A percentile compares a stretch with the other conserved stretches of the same genome.
Conservation (phyloP, 2,888 invertebrate species). For the Unio pictorum region DNA sequence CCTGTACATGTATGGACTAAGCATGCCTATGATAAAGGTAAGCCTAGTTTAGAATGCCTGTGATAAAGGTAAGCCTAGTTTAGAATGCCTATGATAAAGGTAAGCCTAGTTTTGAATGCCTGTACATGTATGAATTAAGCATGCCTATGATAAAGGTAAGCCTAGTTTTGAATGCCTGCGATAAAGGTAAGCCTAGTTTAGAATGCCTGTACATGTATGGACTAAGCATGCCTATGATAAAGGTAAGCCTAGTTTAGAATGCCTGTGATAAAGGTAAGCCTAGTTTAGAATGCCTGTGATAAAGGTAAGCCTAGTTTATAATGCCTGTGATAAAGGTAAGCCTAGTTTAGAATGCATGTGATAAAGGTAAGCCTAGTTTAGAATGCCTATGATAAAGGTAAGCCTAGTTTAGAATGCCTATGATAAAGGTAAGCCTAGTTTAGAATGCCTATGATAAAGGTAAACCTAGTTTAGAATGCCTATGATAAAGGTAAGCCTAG, state of each 20-base stretch:
- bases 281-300: neutral
- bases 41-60: neutral
- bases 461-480: neutral
- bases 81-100: neutral
- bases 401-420: no score
- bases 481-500: no score
- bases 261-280: constrained; percentile 6
- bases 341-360: neutral
- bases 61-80: no score
- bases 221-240: no score
- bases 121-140: neutral
- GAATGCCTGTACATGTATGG: neutral
- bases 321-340: neutral
- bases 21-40: neutral
- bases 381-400: neutral
- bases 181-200: neutral
- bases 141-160: constrained; percentile 5
- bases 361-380: no score
- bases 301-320: constrained; percentile 3
- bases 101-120: neutral
- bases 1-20: neutral
- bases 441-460: neutral
- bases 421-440: neutral
- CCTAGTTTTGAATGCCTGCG: neutral
- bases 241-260: no score